Evolutionary conservation across 2,888 invertebrate species (phyloP).

Genomic region (Tetanocera ferruginea): DNA sequence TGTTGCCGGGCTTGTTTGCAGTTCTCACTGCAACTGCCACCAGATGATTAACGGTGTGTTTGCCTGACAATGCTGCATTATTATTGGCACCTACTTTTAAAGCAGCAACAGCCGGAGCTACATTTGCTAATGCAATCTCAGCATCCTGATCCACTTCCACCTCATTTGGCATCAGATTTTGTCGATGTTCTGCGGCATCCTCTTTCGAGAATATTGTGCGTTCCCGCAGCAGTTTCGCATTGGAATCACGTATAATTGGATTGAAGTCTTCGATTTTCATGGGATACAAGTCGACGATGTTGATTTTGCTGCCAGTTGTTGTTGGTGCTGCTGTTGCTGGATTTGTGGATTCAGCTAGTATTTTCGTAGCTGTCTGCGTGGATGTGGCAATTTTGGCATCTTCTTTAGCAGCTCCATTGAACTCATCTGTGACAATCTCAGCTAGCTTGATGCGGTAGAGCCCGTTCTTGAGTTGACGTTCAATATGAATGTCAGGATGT

Average conservation of each 20-base stretch:
- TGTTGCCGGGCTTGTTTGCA: not conserved
- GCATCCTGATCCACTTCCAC: conserved; percentile 49
- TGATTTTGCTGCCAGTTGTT: conserved; percentile 55
- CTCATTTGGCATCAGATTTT: conserved; percentile 61
- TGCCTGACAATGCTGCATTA: not conserved
- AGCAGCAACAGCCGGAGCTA: conserved; percentile 8
- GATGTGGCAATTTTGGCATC: conserved; percentile 14
- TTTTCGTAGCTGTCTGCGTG: conserved; percentile 37
- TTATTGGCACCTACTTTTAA: not conserved
- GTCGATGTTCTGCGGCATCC: conserved; percentile 51
- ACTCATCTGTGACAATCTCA: conserved; percentile 59
- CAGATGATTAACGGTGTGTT: conserved; percentile 39
- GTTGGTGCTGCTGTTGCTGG: conserved; percentile 35
- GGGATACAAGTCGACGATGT: conserved; percentile 67
- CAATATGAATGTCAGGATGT: conserved; percentile 52
- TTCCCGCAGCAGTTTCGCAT: conserved; percentile 59
- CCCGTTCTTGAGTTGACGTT: conserved; percentile 58
- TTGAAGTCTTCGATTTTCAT: conserved; percentile 65
- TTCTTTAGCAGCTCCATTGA: conserved; percentile 47
- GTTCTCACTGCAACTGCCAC: conserved; percentile 29
- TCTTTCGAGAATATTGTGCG: conserved; percentile 56
- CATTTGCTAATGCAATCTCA: conserved; percentile 6
- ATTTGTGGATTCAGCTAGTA: not conserved
- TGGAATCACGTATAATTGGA: conserved; percentile 61
- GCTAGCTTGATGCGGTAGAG: conserved; percentile 65